Evolutionary conservation across 2,888 invertebrate genomes (phyloP).

Genomic region (Hemaris fuciformis): DNA sequence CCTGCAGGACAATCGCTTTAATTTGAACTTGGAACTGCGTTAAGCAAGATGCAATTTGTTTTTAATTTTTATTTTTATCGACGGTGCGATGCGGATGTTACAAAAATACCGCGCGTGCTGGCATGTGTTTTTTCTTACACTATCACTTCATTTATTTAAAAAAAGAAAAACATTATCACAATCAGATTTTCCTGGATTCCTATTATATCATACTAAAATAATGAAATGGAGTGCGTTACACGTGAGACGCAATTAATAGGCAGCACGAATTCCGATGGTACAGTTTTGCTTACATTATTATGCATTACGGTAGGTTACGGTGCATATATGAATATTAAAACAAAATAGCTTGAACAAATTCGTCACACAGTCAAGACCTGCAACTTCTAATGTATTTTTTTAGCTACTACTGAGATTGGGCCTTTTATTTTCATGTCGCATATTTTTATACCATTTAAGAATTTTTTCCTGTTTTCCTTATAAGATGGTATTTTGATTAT

Average conservation of each 20-base stretch:
- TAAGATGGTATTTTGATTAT: no score
- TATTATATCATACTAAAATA: not conserved
- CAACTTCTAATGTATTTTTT: no score
- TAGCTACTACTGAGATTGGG: no score
- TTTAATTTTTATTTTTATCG: slow-evolving; percentile 55
- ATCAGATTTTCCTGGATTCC: not conserved
- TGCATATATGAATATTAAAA: not conserved
- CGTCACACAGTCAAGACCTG: no score
- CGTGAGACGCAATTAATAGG: not conserved
- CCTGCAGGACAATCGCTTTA: slow-evolving; percentile 45
- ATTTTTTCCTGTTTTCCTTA: no score
- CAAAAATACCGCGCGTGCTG: slow-evolving; percentile 50
- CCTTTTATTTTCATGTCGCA: no score
- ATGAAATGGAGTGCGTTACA: not conserved
- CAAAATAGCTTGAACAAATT: no score
- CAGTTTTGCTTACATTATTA: not conserved
- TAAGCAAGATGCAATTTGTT: slow-evolving; percentile 62
- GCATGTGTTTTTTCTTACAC: slow-evolving; percentile 47
- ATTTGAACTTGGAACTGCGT: slow-evolving; percentile 64
- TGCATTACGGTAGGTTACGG: not conserved
- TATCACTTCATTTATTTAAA: not conserved
- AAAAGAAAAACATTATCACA: no score
- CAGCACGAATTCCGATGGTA: not conserved
- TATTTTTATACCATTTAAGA: not conserved
- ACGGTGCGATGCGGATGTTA: slow-evolving; percentile 48